phyloP scores from a whole-genome alignment of 1,140 invertebrate species.

The Hyles vespertilio region DNA sequence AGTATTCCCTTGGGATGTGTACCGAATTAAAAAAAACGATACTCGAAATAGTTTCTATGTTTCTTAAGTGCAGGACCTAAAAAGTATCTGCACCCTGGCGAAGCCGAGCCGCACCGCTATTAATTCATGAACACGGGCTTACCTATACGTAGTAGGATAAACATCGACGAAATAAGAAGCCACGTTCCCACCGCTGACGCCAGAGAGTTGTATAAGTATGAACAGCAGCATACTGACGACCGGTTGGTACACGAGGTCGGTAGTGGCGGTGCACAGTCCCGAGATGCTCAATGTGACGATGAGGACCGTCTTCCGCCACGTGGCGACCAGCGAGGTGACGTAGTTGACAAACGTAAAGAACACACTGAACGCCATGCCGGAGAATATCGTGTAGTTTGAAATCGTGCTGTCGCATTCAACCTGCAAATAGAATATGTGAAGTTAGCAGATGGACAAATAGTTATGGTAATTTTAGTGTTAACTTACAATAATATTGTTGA shows the following conservation, averaged over 20 bases:
- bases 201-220: conserved; percentile 1
- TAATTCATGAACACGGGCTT: no score
- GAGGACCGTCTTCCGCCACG: not conserved
- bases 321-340: not conserved
- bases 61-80: no score
- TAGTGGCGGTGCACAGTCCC: not conserved
- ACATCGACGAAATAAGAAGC: conserved; percentile 6
- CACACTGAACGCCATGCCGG: conserved; percentile 3
- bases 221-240: not conserved
- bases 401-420: conserved; percentile 5
- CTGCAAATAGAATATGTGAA: not conserved
- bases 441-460: not conserved
- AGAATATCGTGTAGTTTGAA: conserved; percentile 2
- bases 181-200: conserved; percentile 1
- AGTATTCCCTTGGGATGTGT: no score
- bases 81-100: no score
- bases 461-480: no score
- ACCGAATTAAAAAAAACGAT: no score
- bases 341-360: conserved; percentile 1
- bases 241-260: conserved; percentile 3
- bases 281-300: not conserved
- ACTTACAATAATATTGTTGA: no score
- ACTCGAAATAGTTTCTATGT: no score
- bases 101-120: no score
- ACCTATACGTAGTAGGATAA: conserved; percentile 9